Base-by-base conservation (phyloP, 2,888 invertebrate species). In the Eristalinus sepulchralis region DNA sequence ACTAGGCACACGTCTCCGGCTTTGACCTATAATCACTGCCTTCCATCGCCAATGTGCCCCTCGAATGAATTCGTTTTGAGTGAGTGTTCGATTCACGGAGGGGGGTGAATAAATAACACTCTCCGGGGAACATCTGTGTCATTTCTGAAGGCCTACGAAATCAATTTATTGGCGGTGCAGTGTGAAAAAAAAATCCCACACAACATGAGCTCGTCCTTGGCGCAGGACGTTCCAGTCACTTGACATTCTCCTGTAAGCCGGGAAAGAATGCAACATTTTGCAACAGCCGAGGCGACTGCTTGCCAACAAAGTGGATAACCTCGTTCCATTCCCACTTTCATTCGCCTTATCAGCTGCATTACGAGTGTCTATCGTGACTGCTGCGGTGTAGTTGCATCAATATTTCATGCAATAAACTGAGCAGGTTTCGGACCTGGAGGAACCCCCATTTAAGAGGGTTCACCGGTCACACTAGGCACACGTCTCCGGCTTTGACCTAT, bases 331-430 rank as follows among this genome's bases (percentile, higher is more conserved):
- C 17, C 47, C 17, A 17, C n/a, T 34, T 3, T 62, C 17, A n/a
- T 20, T 17, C 17, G 20, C 11, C 33, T 34, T 8, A 34, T 0
- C 33, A 33, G 33, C 33, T 34, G 62, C 62, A 34, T 34, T 60
- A 6, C 17, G 17, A 60, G 9, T 8, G 6, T 6, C 47, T 47
- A 17, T 47, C 47, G 47, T 47, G 47, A 47, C 47, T 47, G 33
- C 3, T 47, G 71, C n/a, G 11, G 3, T 60, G 60, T 20, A 11
- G 53, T 11, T 27, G 53, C 53, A 63, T 73, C 22, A 63, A 73
- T 73, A 55, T 73, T 72, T 55, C 4, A 73, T 36, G 34, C 63
- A 63, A 63, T 34, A 64, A 55, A 73, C 73, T 13, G 33, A 73
- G 24, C 55, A 22, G 53, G 47, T n/a, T 17, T 2, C 5, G 27